Conservation (phyloP, 2,113 vertebrate genomes). For the Tetraodon nigroviridis region DNA sequence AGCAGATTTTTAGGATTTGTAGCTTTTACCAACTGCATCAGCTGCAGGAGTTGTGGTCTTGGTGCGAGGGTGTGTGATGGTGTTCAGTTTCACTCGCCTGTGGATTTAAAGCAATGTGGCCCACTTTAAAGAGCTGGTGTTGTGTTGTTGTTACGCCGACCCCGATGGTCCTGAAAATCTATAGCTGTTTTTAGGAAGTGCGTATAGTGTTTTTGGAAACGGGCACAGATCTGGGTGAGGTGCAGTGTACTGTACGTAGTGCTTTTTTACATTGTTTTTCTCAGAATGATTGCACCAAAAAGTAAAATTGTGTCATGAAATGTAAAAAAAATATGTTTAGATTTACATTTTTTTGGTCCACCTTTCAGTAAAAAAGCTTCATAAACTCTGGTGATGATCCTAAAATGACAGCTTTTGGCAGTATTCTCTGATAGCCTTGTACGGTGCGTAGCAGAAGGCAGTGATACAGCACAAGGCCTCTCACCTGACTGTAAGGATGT, state of each 20-base stretch:
- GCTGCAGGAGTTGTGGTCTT: constrained; percentile 29
- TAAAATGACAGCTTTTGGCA: not conserved
- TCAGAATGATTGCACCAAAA: no score
- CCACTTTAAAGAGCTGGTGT: constrained; percentile 33
- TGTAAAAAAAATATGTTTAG: no score
- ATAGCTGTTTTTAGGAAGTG: constrained; percentile 12
- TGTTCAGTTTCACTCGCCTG: constrained; percentile 20
- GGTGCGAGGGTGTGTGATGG: constrained; percentile 23
- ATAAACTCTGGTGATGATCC: not conserved
- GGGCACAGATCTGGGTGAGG: not conserved
- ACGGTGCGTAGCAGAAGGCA: not conserved
- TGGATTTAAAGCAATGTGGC: constrained; percentile 15
- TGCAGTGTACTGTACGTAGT: not conserved
- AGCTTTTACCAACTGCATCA: constrained; percentile 35
- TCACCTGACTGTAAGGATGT: constrained; percentile 31
- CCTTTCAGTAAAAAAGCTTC: not conserved
- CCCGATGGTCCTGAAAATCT: constrained; percentile 22
- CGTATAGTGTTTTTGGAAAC: no score
- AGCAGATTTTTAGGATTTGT: constrained; percentile 64
- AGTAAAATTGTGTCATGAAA: no score
- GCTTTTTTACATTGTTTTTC: not conserved
- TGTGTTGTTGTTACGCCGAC: constrained; percentile 7
- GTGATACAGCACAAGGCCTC: constrained; percentile 1
- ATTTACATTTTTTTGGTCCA: not conserved
- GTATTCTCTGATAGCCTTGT: not conserved